Evolutionary conservation across 2,113 vertebrate genomes (phyloP), one percentile per base, ranked within the genome.

Genomic region (Indicator maculatus): DNA sequence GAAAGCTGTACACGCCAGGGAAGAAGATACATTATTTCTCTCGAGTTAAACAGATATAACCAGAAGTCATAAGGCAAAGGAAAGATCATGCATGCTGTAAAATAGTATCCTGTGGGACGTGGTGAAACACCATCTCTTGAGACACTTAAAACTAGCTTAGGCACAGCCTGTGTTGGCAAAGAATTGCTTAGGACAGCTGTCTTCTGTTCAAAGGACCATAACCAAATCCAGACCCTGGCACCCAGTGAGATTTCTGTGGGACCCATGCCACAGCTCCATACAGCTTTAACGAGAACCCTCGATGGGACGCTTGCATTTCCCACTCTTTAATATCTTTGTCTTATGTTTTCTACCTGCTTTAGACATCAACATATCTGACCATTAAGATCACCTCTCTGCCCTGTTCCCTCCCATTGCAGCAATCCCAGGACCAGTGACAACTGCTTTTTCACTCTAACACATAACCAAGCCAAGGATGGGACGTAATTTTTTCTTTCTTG

Each of bases 21-120:
- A 78, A 95, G 94, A 67, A 86, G 75, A 74, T 58, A 59, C 79
- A 45, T 93, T 78, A 74, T 83, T 95, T 95, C 91, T 89, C 58
- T 77, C 5, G 1, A 90, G 63, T 89, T 86, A 81, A 88, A 80
- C 71, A 69, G 75, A 10, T 89, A 70, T 24, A 82, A 70, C 39
- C 52, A 87, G 70, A 77, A 92, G 50, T 77, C 75, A 77, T 71
- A 38, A 74, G 61, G 50, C 61, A 77, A 93, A 95, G 26, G 38
- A 86, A 83, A 93, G 88, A 75, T 91, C 73, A 81, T 10, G 45
- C 75, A 72, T 2, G 5, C 77, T 88, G 47, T 88, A 89, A 93
- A 91, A 86, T 39, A 88, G 39, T 36, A 81, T 67, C 61, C 31
- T 30, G 14, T 53, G 91, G 59, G 69, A 64, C 6, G 19, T 65